These are phyloP conservation scores for Empidonax alnorum DNA, from an alignment of 2,113 vertebrate species.

Conservation along the genomic window DNA sequence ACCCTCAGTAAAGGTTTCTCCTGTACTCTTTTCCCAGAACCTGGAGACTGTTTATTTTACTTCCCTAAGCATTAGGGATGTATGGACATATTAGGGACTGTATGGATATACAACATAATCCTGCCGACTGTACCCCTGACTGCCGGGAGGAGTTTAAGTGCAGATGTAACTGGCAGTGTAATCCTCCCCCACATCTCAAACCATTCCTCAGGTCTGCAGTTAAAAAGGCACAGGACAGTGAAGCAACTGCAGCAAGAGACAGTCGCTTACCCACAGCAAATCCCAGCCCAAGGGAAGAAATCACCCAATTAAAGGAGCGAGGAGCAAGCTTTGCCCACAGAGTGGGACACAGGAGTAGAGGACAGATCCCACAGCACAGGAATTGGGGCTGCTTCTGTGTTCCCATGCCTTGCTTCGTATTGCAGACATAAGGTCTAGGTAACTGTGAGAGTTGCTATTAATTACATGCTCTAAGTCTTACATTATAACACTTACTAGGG, in stretches of 20 bases:
- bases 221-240: not conserved
- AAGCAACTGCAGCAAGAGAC: not conserved
- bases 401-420: not conserved
- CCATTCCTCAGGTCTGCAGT: not conserved
- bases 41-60: not conserved
- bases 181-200: not conserved
- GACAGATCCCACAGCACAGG: not conserved
- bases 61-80: not conserved
- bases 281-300: not conserved
- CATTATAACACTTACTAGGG: not conserved
- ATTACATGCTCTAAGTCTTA: not conserved
- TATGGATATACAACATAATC: not conserved
- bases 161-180: not conserved
- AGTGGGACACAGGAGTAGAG: not conserved
- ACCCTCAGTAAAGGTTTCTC: rapidly evolving
- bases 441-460: not conserved
- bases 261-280: not conserved
- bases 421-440: not conserved
- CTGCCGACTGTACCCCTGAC: not conserved
- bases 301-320: rapidly evolving
- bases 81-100: not conserved
- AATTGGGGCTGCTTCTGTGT: not conserved
- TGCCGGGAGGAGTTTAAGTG: not conserved
- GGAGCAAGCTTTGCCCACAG: not conserved
- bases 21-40: not conserved